Base-by-base conservation (phyloP, 1,140 invertebrate genomes). In the Drosophila dunni region DNA sequence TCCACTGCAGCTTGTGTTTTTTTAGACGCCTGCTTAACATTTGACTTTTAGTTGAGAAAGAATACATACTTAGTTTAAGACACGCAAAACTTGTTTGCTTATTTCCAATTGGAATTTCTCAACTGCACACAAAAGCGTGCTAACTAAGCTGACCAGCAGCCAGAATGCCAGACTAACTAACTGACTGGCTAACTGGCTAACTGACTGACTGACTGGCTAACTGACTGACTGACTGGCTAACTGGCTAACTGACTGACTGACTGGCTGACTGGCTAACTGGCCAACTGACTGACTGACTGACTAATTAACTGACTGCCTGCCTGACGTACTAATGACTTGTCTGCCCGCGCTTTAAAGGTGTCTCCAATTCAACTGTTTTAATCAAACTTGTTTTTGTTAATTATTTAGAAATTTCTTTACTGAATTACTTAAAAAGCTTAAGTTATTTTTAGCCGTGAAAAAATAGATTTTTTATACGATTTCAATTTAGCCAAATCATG, bases 1-100 rank as follows among this genome's bases (percentile, higher is more conserved):
- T 57, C 56, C 58, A 15, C 36, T 58, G 53, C 64, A 63, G 65
- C 72, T 20, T 20, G 17, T 29, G 24, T 29, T 29, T 63, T 54
- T 45, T 33, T 38, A 24, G 10, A 8, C 13, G 33, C 24, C 36
- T 42, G 63, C 54, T 46, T 61, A 73, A 54, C 70, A 67, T 67
- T 67, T 51, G 63, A 72, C 62, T 72, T 65, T 72, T 66, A 44
- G 64, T 60, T 60, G 8, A 7, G 8, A 7, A 29, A 68, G 38
- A 51, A 66, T 66, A 51, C 45, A 57, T 66, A 51, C 62, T 72
- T 66, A 29, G 44, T 40, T 70, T 50, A 64, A 56, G 50, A 7
- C 33, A 54, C 60, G 17, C 48, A 72, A 72, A 81, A 82, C 76
- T 53, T 79, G 76, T 88, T 85, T 81, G 44, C 24, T 38, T 46